These are phyloP conservation scores for Reticulitermes lucifugus DNA, from an alignment of 2,888 invertebrate species.

Conservation along the genomic window DNA sequence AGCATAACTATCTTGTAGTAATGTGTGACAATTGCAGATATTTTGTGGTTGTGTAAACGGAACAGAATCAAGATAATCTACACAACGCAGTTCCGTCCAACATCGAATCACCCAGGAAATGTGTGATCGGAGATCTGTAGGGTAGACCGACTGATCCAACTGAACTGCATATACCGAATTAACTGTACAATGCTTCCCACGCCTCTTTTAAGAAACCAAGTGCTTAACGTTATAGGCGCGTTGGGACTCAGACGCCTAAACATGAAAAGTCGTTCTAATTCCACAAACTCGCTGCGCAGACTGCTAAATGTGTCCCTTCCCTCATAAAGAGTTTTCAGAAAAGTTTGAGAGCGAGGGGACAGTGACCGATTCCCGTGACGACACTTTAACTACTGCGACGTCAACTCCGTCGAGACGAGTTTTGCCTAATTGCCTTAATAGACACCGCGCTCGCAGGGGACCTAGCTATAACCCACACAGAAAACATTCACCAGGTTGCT, in stretches of 20 bases:
- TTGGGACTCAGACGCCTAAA: background rate
- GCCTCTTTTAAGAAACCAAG: too few species aligned
- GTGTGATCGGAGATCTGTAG: too few species aligned
- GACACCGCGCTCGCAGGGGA: background rate
- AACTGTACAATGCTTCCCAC: too few species aligned
- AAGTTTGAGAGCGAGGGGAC: slow-evolving; percentile 4
- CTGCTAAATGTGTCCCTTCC: background rate
- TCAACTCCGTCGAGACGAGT: slow-evolving; percentile 15
- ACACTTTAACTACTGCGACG: slow-evolving; percentile 9
- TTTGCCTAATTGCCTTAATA: slow-evolving; percentile 35
- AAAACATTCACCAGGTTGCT: background rate
- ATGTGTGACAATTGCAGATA: too few species aligned
- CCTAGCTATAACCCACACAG: background rate
- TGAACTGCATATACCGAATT: too few species aligned
- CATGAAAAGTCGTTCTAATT: slow-evolving; percentile 7
- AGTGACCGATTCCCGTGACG: slow-evolving; percentile 29
- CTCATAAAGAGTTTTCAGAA: slow-evolving; percentile 17
- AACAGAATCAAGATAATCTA: too few species aligned
- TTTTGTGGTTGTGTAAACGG: too few species aligned
- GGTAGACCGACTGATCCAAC: too few species aligned
- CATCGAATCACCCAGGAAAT: too few species aligned
- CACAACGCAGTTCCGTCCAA: too few species aligned
- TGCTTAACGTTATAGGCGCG: too few species aligned
- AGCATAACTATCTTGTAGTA: too few species aligned
- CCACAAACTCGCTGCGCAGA: background rate